Conservation (phyloP, 2,113 vertebrate genomes). For the Archilochus colubris region DNA sequence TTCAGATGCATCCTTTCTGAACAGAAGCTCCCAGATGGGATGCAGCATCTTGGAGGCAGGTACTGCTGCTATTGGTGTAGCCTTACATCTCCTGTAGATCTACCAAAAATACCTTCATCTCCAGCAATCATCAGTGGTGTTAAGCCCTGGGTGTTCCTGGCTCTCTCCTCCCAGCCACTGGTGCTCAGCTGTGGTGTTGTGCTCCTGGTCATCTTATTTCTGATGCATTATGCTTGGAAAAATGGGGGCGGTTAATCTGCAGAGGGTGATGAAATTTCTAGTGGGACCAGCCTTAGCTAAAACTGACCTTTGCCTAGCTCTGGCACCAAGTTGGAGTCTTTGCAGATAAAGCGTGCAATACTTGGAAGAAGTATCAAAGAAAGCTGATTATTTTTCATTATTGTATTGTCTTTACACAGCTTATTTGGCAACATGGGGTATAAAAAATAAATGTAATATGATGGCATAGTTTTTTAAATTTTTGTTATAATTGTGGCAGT, state of each 20-base stretch:
- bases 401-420: not conserved
- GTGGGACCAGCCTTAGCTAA: not conserved
- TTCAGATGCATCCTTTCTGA: not conserved
- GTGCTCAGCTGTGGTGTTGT: not conserved
- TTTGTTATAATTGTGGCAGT: not conserved
- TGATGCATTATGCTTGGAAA: not conserved
- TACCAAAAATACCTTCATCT: not conserved
- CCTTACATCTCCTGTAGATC: not conserved
- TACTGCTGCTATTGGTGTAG: not conserved
- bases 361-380: not conserved
- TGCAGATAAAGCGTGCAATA: not conserved
- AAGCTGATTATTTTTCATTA: not conserved
- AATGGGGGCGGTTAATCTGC: not conserved
- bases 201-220: not conserved
- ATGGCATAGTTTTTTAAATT: not conserved
- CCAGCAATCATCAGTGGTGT: not conserved
- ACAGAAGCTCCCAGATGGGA: not conserved
- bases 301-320: not conserved
- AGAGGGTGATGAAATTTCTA: not conserved
- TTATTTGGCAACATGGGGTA: not conserved
- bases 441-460: not conserved
- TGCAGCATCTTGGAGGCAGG: fast-evolving
- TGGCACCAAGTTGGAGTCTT: not conserved
- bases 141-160: not conserved
- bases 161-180: not conserved